These are phyloP conservation scores for Leptosomus discolor DNA, from an alignment of 2,113 vertebrate species.

Conservation along the genomic window DNA sequence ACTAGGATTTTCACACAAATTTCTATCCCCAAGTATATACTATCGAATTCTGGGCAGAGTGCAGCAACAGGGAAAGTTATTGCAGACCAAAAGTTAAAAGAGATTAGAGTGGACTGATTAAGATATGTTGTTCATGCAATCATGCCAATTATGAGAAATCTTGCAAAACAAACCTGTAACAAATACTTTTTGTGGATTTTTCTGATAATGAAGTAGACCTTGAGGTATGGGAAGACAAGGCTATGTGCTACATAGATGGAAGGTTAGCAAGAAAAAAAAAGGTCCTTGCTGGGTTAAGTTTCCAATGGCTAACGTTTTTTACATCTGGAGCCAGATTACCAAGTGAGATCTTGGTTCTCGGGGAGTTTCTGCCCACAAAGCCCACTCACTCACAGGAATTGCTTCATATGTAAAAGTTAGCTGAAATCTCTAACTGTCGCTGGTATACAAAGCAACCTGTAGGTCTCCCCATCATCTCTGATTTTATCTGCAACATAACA, in stretches of 20 bases:
- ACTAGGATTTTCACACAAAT: background rate
- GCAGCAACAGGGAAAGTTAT: background rate
- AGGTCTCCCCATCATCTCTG: background rate
- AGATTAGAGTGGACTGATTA: background rate
- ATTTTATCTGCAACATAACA: background rate
- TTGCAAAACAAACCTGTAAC: background rate
- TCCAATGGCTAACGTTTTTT: background rate
- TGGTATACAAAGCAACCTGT: background rate
- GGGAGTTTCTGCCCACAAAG: conserved; percentile 6
- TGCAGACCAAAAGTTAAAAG: background rate
- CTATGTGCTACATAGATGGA: background rate
- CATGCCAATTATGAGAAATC: background rate
- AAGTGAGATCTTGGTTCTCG: background rate
- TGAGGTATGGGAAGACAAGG: background rate
- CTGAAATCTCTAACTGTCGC: background rate
- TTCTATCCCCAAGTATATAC: background rate
- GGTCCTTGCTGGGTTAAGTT: background rate
- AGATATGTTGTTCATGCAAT: background rate
- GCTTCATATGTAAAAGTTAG: background rate
- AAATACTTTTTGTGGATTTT: background rate
- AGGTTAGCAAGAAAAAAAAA: background rate
- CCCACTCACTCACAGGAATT: background rate
- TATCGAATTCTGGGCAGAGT: background rate
- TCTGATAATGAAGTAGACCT: background rate
- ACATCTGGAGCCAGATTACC: background rate